A percentile compares a stretch with the other conserved stretches of the same genome.
phyloP scores from a whole-genome alignment of 2,888 invertebrate species.

The Digitonthophagus gazella region DNA sequence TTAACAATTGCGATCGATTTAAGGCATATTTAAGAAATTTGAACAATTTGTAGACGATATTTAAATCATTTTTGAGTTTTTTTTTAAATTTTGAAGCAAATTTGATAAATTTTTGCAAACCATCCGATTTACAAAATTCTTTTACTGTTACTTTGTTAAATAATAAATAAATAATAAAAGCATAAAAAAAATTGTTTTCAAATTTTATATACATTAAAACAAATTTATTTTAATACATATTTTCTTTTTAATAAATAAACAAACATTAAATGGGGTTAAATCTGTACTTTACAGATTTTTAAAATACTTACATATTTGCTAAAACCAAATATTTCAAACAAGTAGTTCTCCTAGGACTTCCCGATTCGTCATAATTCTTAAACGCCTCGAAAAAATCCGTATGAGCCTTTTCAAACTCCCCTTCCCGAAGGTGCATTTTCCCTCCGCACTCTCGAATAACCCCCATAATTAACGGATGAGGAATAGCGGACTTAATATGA shows the following conservation, averaged over 20 bases:
- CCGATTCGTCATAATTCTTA: conserved; percentile 99
- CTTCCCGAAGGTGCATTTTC: conserved; percentile 98
- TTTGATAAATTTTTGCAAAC: too few species aligned
- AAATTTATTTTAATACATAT: background rate
- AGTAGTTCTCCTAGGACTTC: conserved; percentile 92
- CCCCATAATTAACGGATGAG: conserved; percentile 99
- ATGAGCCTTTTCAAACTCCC: conserved; percentile 98
- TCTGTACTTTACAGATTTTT: too few species aligned
- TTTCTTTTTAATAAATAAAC: too few species aligned
- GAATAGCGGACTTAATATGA: conserved; percentile 98
- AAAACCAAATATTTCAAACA: conserved; percentile 97
- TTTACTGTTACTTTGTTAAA: too few species aligned
- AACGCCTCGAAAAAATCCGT: conserved; percentile 99
- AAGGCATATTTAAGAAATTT: too few species aligned
- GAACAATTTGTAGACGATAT: too few species aligned
- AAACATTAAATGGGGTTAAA: too few species aligned
- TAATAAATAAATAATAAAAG: too few species aligned
- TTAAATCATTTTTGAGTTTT: too few species aligned
- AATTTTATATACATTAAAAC: background rate
- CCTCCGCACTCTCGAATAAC: conserved; percentile 99
- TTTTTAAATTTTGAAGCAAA: too few species aligned
- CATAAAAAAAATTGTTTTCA: background rate
- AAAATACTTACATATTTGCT: conserved; percentile 89
- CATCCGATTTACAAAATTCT: too few species aligned
- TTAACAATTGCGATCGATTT: too few species aligned